A percentile compares a stretch with the other conserved stretches of the same genome.
Conservation (phyloP, 1,140 invertebrate genomes). For the Gonioctena quinquepunctata region DNA sequence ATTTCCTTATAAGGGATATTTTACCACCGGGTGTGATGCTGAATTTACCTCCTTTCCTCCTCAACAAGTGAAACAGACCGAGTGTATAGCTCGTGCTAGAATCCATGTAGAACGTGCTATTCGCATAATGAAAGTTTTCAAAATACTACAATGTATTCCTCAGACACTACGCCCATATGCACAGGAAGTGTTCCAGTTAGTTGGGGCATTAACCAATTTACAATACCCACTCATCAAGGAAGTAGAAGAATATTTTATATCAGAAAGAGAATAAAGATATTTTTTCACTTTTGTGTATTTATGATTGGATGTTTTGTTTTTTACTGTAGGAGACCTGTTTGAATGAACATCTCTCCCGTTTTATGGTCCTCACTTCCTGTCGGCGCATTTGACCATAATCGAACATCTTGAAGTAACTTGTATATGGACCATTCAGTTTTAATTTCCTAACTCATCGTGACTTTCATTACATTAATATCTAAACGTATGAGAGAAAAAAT, state of each 20-base stretch:
- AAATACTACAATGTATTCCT: conserved; percentile 17
- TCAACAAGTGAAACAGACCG: conserved; percentile 21
- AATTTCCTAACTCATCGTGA: too few species aligned
- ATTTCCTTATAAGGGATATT: conserved; percentile 32
- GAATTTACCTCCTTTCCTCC: conserved; percentile 34
- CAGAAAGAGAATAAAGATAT: too few species aligned
- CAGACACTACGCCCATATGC: neutral
- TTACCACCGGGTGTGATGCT: conserved; percentile 29
- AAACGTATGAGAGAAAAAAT: too few species aligned
- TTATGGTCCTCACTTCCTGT: too few species aligned
- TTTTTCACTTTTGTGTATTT: too few species aligned
- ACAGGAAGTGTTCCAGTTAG: neutral
- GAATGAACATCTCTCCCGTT: too few species aligned
- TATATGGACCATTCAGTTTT: too few species aligned
- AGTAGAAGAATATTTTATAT: conserved; percentile 28
- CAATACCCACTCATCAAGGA: conserved; percentile 32
- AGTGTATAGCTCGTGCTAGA: conserved; percentile 26
- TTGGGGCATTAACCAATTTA: conserved; percentile 23
- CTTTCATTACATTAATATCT: too few species aligned
- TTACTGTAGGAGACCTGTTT: too few species aligned
- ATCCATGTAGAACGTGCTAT: conserved; percentile 32
- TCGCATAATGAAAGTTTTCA: conserved; percentile 28
- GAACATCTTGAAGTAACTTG: too few species aligned
- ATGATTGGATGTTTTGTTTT: too few species aligned
- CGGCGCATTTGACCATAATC: too few species aligned